Evolutionary conservation across 2,888 invertebrate species (phyloP).

Genomic region (Andrena camellia): DNA sequence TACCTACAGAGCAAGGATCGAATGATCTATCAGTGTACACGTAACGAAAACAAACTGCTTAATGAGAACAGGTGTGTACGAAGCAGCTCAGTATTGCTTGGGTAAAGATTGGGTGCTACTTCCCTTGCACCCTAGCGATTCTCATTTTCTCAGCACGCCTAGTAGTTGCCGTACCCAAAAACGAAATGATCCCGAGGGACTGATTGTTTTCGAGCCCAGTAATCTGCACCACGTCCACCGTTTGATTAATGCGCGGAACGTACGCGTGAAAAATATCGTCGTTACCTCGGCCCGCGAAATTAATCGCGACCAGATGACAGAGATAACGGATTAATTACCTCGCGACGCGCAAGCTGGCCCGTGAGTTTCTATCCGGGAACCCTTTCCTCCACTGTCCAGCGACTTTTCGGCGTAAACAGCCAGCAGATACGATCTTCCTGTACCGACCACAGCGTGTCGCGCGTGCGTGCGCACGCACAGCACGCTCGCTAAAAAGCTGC

Average conservation of each 20-base stretch:
- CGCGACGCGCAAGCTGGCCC: slow-evolving; percentile 42
- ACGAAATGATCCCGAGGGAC: neutral
- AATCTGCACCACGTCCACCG: neutral
- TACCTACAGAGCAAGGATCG: too few species aligned
- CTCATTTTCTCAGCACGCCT: neutral
- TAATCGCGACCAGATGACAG: slow-evolving; percentile 76
- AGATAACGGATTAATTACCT: slow-evolving; percentile 80
- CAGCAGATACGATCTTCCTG: slow-evolving; percentile 61
- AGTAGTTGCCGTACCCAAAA: slow-evolving; percentile 1
- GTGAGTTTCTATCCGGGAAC: slow-evolving; percentile 4
- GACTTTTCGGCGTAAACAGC: slow-evolving; percentile 52
- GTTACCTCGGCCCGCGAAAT: slow-evolving; percentile 78
- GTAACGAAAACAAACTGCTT: too few species aligned
- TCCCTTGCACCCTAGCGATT: neutral
- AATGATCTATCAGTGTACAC: too few species aligned
- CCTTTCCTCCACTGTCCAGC: slow-evolving; percentile 33
- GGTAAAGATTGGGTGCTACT: too few species aligned
- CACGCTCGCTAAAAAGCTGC: slow-evolving; percentile 14
- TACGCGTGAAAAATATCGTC: slow-evolving; percentile 55
- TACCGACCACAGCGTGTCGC: neutral
- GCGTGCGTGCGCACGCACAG: slow-evolving; percentile 43
- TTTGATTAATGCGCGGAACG: slow-evolving; percentile 53
- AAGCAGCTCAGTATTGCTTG: too few species aligned
- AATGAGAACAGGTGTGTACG: too few species aligned
- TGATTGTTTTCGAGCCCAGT: slow-evolving; percentile 4